phyloP scores from a whole-genome alignment of 37 sponge, comb jelly and placozoan genomes.

The Beroe forskalii region DNA sequence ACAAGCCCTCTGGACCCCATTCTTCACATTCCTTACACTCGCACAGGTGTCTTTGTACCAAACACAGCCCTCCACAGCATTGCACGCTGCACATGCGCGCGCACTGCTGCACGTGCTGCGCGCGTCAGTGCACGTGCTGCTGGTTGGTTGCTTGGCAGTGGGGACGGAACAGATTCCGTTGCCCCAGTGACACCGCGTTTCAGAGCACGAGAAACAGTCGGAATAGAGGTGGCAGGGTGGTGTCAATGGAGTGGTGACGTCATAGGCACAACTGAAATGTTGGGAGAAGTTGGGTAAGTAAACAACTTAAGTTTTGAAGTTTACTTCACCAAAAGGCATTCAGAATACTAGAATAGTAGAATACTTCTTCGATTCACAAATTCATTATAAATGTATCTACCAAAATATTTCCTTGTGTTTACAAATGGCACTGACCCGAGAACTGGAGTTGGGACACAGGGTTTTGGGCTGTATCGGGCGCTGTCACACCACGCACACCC shows the following conservation, averaged over 20 bases:
- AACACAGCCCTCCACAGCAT: not conserved
- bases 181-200: not conserved
- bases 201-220: constrained; percentile 20
- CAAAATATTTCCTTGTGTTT: too few relatives aligned
- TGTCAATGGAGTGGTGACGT: too few relatives aligned
- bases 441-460: constrained; percentile 7
- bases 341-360: too few relatives aligned
- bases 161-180: not conserved
- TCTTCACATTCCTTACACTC: not conserved
- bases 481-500: constrained; percentile 57
- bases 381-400: too few relatives aligned
- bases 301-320: too few relatives aligned
- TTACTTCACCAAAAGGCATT: too few relatives aligned
- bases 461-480: not conserved
- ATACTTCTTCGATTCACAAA: too few relatives aligned
- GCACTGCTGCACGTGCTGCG: not conserved
- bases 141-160: not conserved
- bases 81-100: not conserved
- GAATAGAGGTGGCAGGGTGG: not conserved
- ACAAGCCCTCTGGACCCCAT: not conserved
- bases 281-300: too few relatives aligned
- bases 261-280: too few relatives aligned
- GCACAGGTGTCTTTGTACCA: constrained; percentile 19
- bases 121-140: constrained; percentile 13
- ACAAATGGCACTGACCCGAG: not conserved